A percentile compares a stretch with the other conserved stretches of the same genome.
Evolutionary conservation across 2,113 vertebrate species (phyloP).

Genomic region (Odocoileus hemionus): DNA sequence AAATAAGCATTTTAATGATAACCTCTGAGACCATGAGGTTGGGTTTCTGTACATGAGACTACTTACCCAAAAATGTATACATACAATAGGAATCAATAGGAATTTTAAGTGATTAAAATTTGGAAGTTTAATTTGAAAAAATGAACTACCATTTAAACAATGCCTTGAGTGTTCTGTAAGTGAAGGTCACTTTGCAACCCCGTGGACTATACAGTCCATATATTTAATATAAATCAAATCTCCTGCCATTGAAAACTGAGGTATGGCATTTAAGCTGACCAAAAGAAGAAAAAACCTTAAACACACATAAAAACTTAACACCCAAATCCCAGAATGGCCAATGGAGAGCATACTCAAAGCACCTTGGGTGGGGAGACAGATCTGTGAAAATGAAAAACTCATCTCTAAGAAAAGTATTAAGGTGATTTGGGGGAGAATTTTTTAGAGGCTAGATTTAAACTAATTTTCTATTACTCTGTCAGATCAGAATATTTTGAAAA

Average conservation of each 20-base stretch:
- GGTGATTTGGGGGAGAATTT: not conserved
- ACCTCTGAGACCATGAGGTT: not conserved
- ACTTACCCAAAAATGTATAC: not conserved
- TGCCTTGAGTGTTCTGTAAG: not conserved
- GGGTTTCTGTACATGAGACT: not conserved
- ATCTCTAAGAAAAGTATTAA: not conserved
- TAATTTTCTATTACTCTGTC: not conserved
- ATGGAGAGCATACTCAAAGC: not conserved
- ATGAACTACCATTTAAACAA: not conserved
- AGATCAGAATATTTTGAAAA: not conserved
- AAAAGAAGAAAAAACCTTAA: not conserved
- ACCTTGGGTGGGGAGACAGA: not conserved
- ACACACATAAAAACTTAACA: not conserved
- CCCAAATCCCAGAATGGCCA: not conserved
- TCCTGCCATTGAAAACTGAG: not conserved
- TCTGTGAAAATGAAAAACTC: not conserved
- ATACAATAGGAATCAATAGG: not conserved
- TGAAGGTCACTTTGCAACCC: not conserved
- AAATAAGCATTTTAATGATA: not conserved
- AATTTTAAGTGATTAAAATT: not conserved
- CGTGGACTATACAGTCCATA: not conserved
- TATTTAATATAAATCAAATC: constrained; percentile 12
- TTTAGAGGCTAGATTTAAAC: not conserved
- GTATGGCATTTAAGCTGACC: not conserved
- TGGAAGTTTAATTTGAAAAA: not conserved